These are phyloP conservation scores for Drosophila ficusphila DNA, from an alignment of 1,140 invertebrate species.

Conservation along the genomic window DNA sequence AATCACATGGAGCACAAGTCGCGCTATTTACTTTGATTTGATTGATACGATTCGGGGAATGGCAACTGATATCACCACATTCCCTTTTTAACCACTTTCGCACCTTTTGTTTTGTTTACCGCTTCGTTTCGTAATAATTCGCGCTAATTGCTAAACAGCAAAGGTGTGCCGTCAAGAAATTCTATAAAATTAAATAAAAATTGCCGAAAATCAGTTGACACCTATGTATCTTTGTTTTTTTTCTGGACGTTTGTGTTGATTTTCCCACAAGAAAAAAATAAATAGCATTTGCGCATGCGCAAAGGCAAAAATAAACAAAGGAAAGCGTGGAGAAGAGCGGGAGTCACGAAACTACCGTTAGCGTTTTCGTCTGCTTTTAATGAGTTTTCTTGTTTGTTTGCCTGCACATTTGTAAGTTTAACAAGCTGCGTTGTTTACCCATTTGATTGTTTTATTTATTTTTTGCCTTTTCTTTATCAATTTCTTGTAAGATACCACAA, in stretches of 20 bases:
- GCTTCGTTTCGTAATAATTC: conserved; percentile 46
- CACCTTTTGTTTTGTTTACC: conserved; percentile 33
- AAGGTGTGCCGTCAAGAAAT: conserved; percentile 43
- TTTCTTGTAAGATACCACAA: conserved; percentile 24
- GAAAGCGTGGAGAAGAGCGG: conserved; percentile 2
- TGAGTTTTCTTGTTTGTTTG: conserved; percentile 71
- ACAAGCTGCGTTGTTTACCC: conserved; percentile 61
- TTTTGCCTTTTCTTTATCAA: conserved; percentile 48
- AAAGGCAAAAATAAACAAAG: conserved; percentile 44
- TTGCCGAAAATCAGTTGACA: conserved; percentile 44
- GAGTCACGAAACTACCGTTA: conserved; percentile 68
- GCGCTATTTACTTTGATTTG: conserved; percentile 23
- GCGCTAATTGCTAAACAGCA: conserved; percentile 48
- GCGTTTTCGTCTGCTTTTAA: conserved; percentile 52
- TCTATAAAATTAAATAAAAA: conserved; percentile 23
- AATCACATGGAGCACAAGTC: conserved; percentile 54
- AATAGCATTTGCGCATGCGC: conserved; percentile 50
- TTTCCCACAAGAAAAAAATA: conserved; percentile 32
- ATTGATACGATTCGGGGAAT: conserved; percentile 30
- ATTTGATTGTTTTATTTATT: conserved; percentile 56
- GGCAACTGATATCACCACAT: conserved; percentile 23
- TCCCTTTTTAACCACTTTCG: conserved; percentile 26
- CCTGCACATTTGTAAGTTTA: conserved; percentile 68
- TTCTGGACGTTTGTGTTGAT: conserved; percentile 4
- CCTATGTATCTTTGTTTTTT: conserved; percentile 34